Evolutionary conservation across 2,888 invertebrate species (phyloP), one percentile per base, ranked within the genome.

Genomic region (Tillus elongatus): DNA sequence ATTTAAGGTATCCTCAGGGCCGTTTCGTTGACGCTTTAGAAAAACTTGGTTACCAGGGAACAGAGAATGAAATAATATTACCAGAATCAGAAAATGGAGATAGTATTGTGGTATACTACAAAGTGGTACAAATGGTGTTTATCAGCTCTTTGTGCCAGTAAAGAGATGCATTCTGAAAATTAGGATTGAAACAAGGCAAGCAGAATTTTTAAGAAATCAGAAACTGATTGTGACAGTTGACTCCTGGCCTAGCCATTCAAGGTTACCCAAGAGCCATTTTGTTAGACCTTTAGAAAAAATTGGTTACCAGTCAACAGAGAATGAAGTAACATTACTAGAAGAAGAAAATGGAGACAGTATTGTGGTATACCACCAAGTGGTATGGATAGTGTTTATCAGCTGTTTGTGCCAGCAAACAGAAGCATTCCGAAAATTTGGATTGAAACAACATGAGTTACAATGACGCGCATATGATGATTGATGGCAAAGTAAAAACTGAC

Each of bases 21-120:
- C 97, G 97, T n/a, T n/a, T n/a, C n/a, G n/a, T n/a, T n/a, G n/a
- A n/a, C n/a, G n/a, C n/a, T n/a, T n/a, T n/a, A n/a, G n/a, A n/a
- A n/a, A n/a, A n/a, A n/a, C n/a, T n/a, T n/a, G n/a, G n/a, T n/a
- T n/a, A n/a, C n/a, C n/a, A n/a, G n/a, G n/a, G n/a, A n/a, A n/a
- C n/a, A n/a, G n/a, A n/a, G n/a, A n/a, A n/a, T n/a, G n/a, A n/a
- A n/a, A n/a, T n/a, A n/a, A n/a, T n/a, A n/a, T n/a, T n/a, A n/a
- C n/a, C n/a, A n/a, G n/a, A n/a, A n/a, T n/a, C n/a, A n/a, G n/a
- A n/a, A n/a, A 96, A 60, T 96, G 97, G 95, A 72, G 95, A 27
- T 96, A 95, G 59, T 97, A 96, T 64, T 98, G 97, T 67, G 98
- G 98, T 9, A 91, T 97, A 50, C 66, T 98, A 37, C 79, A 89